A percentile compares a stretch with the other conserved stretches of the same genome.
These are phyloP conservation scores for Orestias chungarensis DNA, from an alignment of 2,797 vertebrate species.

Conservation along the genomic window DNA sequence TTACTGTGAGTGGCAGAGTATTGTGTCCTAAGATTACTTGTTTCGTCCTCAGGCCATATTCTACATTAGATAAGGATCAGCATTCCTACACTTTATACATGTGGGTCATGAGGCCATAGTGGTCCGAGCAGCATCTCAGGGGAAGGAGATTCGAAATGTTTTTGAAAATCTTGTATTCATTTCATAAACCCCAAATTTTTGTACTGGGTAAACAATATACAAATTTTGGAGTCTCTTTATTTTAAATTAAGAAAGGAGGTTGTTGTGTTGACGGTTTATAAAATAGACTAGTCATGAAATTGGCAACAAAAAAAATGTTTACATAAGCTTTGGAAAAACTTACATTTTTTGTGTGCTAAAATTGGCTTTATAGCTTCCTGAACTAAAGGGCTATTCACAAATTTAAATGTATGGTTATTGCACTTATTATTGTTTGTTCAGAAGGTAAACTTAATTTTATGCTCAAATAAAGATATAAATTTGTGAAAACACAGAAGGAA, in stretches of 20 bases:
- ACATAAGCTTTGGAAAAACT: neutral
- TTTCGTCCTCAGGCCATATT: conserved; percentile 64
- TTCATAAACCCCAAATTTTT: neutral
- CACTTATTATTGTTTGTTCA: too few relatives aligned
- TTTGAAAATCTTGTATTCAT: neutral
- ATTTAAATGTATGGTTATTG: too few relatives aligned
- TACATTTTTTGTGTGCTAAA: neutral
- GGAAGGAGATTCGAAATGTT: neutral
- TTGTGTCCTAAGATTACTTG: conserved; percentile 58
- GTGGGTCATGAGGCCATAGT: conserved; percentile 69
- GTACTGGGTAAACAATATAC: neutral
- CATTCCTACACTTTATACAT: conserved; percentile 66
- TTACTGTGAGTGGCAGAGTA: conserved; percentile 50
- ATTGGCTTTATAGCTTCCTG: neutral
- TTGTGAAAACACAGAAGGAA: too few relatives aligned
- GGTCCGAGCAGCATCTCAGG: conserved; percentile 41
- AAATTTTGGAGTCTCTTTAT: neutral
- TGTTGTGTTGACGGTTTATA: neutral
- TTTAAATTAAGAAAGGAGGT: neutral
- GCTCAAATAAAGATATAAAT: too few relatives aligned
- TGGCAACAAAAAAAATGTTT: neutral
- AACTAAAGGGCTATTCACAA: neutral
- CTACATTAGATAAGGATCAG: conserved; percentile 71
- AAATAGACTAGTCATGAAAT: neutral
- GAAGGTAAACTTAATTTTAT: too few relatives aligned